Evolutionary conservation across 2,888 invertebrate genomes (phyloP).

Genomic region (Tipula lateralis): DNA sequence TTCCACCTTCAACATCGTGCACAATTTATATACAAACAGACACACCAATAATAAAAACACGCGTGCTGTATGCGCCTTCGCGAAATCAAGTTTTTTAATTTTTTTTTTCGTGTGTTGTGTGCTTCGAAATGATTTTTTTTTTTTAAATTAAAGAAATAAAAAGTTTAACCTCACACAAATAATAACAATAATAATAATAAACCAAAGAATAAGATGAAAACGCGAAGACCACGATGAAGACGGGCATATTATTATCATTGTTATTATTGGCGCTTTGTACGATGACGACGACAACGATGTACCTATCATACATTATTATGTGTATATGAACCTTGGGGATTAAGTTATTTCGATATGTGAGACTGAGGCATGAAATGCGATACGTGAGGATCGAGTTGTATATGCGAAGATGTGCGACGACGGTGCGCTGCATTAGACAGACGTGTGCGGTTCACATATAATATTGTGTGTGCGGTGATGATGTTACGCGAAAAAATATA

Average conservation of each 20-base stretch:
- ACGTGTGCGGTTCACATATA: slow-evolving; percentile 15
- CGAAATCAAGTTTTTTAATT: slow-evolving; percentile 19
- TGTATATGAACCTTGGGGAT: not conserved
- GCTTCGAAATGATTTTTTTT: not conserved
- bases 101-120: not conserved
- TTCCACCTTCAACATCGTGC: slow-evolving; percentile 26
- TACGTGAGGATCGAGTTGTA: not conserved
- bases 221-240: not conserved
- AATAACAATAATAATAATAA: not conserved
- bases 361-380: not conserved
- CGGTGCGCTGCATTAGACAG: not conserved
- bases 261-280: slow-evolving; percentile 19
- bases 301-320: too few species aligned
- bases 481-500: not conserved
- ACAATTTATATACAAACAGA: not conserved
- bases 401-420: not conserved
- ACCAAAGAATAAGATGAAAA: not conserved
- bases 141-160: slow-evolving; percentile 20
- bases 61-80: slow-evolving; percentile 29
- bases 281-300: not conserved
- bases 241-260: slow-evolving; percentile 20
- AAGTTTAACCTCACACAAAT: slow-evolving; percentile 3
- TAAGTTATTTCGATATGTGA: not conserved
- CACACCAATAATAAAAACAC: slow-evolving; percentile 25
- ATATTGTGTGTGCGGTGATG: not conserved